Percentiles rank a stretch among this genome's conserved stretches.
Conservation (phyloP, 2,797 vertebrate genomes). For the Numenius phaeopus region DNA sequence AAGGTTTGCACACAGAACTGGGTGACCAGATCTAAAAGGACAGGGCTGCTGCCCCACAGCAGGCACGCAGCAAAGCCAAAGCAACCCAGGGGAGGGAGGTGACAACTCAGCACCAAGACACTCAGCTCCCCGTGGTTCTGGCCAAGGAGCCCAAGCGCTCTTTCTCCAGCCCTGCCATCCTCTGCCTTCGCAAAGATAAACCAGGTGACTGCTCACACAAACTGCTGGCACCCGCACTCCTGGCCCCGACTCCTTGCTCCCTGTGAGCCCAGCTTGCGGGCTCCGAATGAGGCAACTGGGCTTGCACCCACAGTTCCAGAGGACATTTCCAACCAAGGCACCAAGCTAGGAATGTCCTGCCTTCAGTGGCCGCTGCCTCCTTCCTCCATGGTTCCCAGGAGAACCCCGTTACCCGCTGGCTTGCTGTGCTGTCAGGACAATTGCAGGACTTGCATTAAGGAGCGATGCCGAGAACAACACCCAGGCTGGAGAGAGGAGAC, state of each 20-base stretch:
- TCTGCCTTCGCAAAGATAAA: neutral
- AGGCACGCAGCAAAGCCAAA: neutral
- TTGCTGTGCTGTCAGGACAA: neutral
- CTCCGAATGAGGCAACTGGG: neutral
- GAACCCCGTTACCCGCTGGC: neutral
- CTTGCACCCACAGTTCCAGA: neutral
- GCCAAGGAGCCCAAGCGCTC: accelerated
- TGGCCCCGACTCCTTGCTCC: neutral
- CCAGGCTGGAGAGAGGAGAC: neutral
- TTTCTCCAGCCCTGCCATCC: neutral
- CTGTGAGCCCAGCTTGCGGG: neutral
- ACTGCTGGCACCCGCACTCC: accelerated
- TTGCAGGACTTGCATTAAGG: neutral
- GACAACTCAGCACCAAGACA: accelerated
- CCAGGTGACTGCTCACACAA: accelerated
- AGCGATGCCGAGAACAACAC: neutral
- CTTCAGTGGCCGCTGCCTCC: neutral
- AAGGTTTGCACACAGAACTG: neutral
- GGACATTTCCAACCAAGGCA: neutral
- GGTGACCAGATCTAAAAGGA: neutral
- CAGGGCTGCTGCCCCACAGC: neutral
- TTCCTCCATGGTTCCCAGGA: neutral
- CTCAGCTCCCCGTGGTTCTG: accelerated
- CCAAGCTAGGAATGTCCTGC: accelerated
- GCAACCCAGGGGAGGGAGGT: neutral